Conservation (phyloP, 92 coral and sea anemone genomes). For the Zoanthus sociatus region DNA sequence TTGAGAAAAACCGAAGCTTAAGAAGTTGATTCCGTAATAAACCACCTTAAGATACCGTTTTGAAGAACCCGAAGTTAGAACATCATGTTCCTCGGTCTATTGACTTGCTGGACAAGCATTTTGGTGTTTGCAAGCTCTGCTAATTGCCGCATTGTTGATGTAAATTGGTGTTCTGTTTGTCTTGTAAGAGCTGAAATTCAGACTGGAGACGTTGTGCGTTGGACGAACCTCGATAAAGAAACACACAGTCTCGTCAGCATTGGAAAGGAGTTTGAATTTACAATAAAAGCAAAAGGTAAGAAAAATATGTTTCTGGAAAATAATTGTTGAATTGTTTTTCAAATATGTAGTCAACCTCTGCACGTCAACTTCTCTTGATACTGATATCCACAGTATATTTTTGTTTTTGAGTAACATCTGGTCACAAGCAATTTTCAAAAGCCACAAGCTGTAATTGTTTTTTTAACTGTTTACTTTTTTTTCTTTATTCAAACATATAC, state of each 20-base stretch:
- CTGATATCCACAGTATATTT: too few relatives aligned
- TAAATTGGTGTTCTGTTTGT: slow-evolving; percentile 27
- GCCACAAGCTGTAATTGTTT: too few relatives aligned
- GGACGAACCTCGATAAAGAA: slow-evolving; percentile 47
- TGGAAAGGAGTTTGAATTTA: slow-evolving; percentile 25
- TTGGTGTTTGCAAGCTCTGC: slow-evolving; percentile 1
- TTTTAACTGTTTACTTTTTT: too few relatives aligned
- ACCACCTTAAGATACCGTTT: neutral
- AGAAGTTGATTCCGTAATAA: neutral
- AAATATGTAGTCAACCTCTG: neutral
- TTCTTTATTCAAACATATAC: too few relatives aligned
- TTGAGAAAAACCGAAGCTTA: neutral
- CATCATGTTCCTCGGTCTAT: neutral
- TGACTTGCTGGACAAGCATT: slow-evolving; percentile 25
- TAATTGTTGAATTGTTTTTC: neutral
- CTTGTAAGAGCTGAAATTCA: slow-evolving; percentile 30
- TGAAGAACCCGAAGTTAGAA: neutral
- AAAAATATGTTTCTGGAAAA: neutral
- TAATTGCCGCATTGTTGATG: slow-evolving; percentile 40
- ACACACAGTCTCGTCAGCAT: slow-evolving; percentile 24
- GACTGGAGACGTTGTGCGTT: slow-evolving; percentile 37
- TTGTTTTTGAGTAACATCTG: too few relatives aligned
- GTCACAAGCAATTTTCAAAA: too few relatives aligned
- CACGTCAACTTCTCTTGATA: too few relatives aligned
- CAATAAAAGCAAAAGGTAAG: slow-evolving; percentile 39